Evolutionary conservation across 2,888 invertebrate genomes (phyloP), one percentile per base, ranked within the genome.

Genomic region (Cosmorhoe ocellata): DNA sequence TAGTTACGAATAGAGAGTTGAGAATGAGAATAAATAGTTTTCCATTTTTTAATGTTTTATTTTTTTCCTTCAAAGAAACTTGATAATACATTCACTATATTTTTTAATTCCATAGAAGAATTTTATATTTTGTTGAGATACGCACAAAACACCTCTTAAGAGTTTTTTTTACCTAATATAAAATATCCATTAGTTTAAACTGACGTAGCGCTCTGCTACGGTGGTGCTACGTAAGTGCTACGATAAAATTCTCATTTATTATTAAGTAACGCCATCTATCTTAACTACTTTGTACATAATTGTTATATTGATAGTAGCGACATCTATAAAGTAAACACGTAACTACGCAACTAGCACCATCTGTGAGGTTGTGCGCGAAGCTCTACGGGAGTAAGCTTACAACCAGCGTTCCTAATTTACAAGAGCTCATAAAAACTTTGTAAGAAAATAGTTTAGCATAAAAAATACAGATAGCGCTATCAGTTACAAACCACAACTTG

Each of bases 21-120:
- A 56, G 61, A 67, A 74, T 74, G 69, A 78, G 76, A 81, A 77
- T 78, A 80, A 81, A 81, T 81, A 81, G 79, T 81, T 81, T 81
- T 81, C 64, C 78, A 79, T 69, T 69, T 69, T 44, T 41, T 32
- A 5, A 44, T 44, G 46, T 58, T 56, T 61, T 44, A 40, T 51
- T 55, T n/a, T n/a, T n/a, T 33, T 11, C 30, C 9, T 7, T 24
- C 6, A 24, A 7, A 24, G 24, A n/a, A n/a, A n/a, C n/a, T n/a
- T n/a, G n/a, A n/a, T n/a, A n/a, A n/a, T n/a, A n/a, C n/a, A n/a
- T n/a, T n/a, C n/a, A n/a, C n/a, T n/a, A n/a, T n/a, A n/a, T n/a
- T n/a, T n/a, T n/a, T n/a, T n/a, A n/a, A n/a, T n/a, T n/a, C n/a
- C n/a, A n/a, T n/a, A n/a, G n/a, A n/a, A n/a, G 4, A 18, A 18